A percentile compares a stretch with the other conserved stretches of the same genome.
These are phyloP conservation scores for Decapterus maruadsi DNA, from an alignment of 2,797 vertebrate species.

Conservation along the genomic window DNA sequence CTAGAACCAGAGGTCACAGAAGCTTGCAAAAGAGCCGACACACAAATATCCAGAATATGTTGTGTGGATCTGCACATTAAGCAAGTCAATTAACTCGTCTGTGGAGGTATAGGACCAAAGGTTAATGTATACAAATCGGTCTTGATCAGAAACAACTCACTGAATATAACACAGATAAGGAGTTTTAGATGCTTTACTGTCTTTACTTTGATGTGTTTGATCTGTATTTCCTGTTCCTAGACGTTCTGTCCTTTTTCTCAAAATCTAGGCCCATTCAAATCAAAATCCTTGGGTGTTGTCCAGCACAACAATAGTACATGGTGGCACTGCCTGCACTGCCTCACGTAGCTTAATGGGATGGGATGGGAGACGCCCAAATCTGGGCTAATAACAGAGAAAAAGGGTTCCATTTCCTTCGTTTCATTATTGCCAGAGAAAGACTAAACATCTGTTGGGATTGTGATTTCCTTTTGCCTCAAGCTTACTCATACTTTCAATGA, in stretches of 20 bases:
- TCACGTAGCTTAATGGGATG: slow-evolving; percentile 70
- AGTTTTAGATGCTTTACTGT: background rate
- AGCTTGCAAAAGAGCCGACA: background rate
- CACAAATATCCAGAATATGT: background rate
- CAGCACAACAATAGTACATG: slow-evolving; percentile 38
- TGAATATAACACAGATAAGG: background rate
- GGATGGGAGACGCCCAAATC: slow-evolving; percentile 50
- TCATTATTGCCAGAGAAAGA: slow-evolving; percentile 50
- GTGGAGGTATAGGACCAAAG: background rate
- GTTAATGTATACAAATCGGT: background rate
- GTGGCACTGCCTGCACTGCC: slow-evolving; percentile 55
- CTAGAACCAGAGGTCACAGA: background rate
- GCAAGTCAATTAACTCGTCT: background rate
- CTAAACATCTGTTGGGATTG: slow-evolving; percentile 4
- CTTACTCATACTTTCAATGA: background rate
- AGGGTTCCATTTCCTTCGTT: slow-evolving; percentile 62
- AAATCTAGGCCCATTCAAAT: slow-evolving; percentile 45
- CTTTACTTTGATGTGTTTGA: slow-evolving; percentile 2
- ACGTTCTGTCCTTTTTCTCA: slow-evolving; percentile 9
- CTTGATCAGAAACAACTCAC: background rate
- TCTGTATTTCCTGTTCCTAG: slow-evolving; percentile 12
- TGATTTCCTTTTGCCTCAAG: slow-evolving; percentile 15
- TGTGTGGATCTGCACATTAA: background rate
- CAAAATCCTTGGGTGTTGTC: slow-evolving; percentile 53
- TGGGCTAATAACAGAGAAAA: slow-evolving; percentile 53